phyloP scores from a whole-genome alignment of 1,140 invertebrate genomes.

The Periplaneta americana region DNA sequence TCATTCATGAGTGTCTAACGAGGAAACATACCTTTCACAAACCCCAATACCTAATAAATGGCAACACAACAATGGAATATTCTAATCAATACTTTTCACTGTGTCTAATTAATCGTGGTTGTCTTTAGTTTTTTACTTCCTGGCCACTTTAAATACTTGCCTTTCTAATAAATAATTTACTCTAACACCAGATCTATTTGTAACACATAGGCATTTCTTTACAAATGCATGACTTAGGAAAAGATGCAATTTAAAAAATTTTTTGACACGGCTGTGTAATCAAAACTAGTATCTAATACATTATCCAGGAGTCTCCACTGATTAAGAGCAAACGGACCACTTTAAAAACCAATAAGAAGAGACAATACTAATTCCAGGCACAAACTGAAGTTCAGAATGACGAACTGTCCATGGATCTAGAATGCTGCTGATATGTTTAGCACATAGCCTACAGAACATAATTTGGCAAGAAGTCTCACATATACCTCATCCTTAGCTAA shows the following conservation, averaged over 20 bases:
- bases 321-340: neutral
- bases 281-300: neutral
- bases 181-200: neutral
- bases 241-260: neutral
- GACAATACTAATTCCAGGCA: neutral
- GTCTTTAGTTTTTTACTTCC: too few species aligned
- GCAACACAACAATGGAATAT: too few species aligned
- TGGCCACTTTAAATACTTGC: too few species aligned
- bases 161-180: too few species aligned
- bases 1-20: neutral
- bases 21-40: too few species aligned
- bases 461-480: neutral
- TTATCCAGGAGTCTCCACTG: neutral
- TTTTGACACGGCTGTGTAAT: neutral
- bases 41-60: too few species aligned
- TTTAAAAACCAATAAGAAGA: neutral
- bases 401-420: neutral
- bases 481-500: neutral
- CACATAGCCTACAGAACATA: too few species aligned
- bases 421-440: neutral
- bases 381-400: too few species aligned
- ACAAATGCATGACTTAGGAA: neutral
- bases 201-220: neutral
- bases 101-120: too few species aligned
- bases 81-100: too few species aligned